Base-by-base conservation (phyloP, 2,797 vertebrate species). In the Spheniscus humboldti region DNA sequence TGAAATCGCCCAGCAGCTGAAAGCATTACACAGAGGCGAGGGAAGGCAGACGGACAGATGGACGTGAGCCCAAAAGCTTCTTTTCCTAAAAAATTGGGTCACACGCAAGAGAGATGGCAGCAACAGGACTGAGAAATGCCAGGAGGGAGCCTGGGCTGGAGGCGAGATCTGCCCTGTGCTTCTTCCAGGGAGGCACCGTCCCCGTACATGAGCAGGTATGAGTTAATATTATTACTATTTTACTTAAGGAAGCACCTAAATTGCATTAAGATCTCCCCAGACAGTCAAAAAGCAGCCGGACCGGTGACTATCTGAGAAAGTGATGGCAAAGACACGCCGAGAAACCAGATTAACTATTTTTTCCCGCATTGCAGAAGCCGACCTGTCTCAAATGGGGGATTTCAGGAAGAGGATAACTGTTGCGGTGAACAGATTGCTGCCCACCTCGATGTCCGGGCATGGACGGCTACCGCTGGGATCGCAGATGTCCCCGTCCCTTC, bases 161-260 rank as follows among this genome's bases (percentile, higher is more conserved):
- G 56, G 31, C 0, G 6, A n/a, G 3, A 48, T 24, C 31, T 60
- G 48, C 69, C 43, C 56, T 19, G 33, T 3, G 56, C 60, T 69
- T 18, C 52, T 63, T 68, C 66, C 39, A 79, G 62, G 15, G 22
- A 84, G 48, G 43, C 24, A 39, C 48, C 47, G 18, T 18, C 56
- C 30, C 28, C 2, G 0, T 2, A 37, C 5, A 1, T 4, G 30
- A 52, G 43, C 35, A 43, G 28, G 2, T n/a, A 8, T 4, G 13
- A 59, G 43, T 63, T 10, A 12, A 4, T 14, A 6, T 24, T 8
- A 7, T 18, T 55, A 20, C 13, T 67, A 35, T 86, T 88, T 77
- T 55, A 13, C 39, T 83, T 23, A 16, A 87, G 17, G 30, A 80
- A 88, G 17, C 5, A 1, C 43, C 10, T 37, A 31, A 79, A 63